Evolutionary conservation across 2,113 vertebrate species (phyloP).

Genomic region (Anguilla japonica): DNA sequence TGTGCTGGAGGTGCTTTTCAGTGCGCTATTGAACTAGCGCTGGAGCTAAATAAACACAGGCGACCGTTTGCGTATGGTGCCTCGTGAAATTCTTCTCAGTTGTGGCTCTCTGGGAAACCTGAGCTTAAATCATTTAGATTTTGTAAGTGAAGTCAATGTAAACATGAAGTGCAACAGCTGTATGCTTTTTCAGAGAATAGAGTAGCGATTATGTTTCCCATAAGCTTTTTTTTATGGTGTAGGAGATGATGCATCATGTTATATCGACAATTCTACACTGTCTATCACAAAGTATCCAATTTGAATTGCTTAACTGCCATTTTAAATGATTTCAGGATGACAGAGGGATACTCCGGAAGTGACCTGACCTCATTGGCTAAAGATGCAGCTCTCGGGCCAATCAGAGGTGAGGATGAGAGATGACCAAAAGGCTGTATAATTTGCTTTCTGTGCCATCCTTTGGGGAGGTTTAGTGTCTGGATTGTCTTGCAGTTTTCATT

Average conservation of each 20-base stretch:
- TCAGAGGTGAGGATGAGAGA: slow-evolving; percentile 76
- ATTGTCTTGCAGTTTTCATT: too few species aligned
- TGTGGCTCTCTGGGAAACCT: too few species aligned
- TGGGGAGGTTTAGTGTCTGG: too few species aligned
- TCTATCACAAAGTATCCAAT: not conserved
- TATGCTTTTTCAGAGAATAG: not conserved
- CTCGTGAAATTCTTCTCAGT: too few species aligned
- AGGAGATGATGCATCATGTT: not conserved
- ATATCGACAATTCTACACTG: too few species aligned
- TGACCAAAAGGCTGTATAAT: too few species aligned
- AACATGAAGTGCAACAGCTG: not conserved
- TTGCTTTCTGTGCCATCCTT: too few species aligned
- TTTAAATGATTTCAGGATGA: slow-evolving; percentile 67
- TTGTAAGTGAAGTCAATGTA: not conserved
- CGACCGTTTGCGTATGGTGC: too few species aligned
- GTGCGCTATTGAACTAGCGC: too few species aligned
- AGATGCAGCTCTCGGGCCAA: slow-evolving; percentile 93
- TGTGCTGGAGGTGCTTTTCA: too few species aligned
- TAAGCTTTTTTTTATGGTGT: not conserved
- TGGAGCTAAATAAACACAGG: too few species aligned
- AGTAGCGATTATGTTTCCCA: not conserved
- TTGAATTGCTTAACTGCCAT: not conserved
- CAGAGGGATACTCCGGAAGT: slow-evolving; percentile 92
- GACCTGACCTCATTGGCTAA: slow-evolving; percentile 94
- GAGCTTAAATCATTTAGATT: too few species aligned